Evolutionary conservation across 2,797 vertebrate genomes (phyloP), one percentile per base, ranked within the genome.

Genomic region (Tangara arthus): DNA sequence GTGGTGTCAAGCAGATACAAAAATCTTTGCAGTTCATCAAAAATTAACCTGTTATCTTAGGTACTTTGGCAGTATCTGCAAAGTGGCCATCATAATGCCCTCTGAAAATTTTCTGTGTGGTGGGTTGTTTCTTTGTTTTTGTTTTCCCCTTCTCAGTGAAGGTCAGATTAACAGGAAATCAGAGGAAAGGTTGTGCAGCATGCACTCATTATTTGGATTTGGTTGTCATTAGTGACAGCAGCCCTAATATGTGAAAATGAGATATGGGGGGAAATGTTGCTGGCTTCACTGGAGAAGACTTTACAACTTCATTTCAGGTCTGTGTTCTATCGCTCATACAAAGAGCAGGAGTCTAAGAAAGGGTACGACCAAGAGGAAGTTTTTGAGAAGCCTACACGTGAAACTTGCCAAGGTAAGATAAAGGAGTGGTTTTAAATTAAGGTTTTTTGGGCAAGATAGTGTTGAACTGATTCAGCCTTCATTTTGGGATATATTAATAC

Each of bases 261-360:
- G 42, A 26, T 47, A 3, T 50, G 21, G 68, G 61, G 21, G 50
- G 41, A 60, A 73, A 22, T 12, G 1, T 19, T 69, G 23, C 24
- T 56, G 12, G 23, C 56, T 63, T 86, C 61, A 86, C 83, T 90
- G 68, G 20, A 83, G n/a, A 81, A 60, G 24, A 26, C 41, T 65
- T 65, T 57, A 1, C 61, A 34, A 64, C 71, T 92, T 78, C 39
- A 6, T 96, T 96, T 92, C 96, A 99, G 99, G 93, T 99, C 99
- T 39, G 99, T 99, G 41, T 99, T 99, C 96, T 99, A 99, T 93
- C 99, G 99, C 30, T 99, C 99, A 2, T 99, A 99, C 96, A 99
- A 99, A 98, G 99, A 99, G 88, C 99, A 99, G 92, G 99, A 99
- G 93, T 99, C 99, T 8, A 99, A 99, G 95, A 99, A 99, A 94